Base-by-base conservation (phyloP, 2,888 invertebrate genomes). In the Mythimna ferrago region DNA sequence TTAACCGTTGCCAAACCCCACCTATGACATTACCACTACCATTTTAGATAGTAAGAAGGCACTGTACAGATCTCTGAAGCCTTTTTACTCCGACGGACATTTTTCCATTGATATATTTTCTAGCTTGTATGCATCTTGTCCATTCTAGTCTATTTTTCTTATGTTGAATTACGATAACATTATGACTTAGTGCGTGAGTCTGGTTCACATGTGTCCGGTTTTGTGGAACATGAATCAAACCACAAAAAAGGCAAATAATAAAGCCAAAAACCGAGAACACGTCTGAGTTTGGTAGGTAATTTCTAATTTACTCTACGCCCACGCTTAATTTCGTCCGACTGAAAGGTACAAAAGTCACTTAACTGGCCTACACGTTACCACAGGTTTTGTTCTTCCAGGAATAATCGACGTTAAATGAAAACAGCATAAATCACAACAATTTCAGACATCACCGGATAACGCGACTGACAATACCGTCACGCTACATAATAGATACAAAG, bases 381-480 rank as follows among this genome's bases (percentile, higher is more conserved):
- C 66, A 61, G 38, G 64, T 63, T 66, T 61, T 67, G 63, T 78
- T 71, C 64, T 74, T 61, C 76, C 60, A 44, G 71, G 71, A 76
- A 79, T 71, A 48, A 71, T 56, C 44, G 38, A 80, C 19, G 80
- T 53, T 38, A 70, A 76, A 64, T 80, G 76, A 65, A 80, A 66
- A 78, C 78, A 80, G 66, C 63, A 58, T 64, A 41, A 80, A 66
- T 63, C 66, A 70, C 56, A 80, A 80, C 81, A 79, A 41, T 76
- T 76, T 79, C 66, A 64, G 60, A 64, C 71, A 64, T 63, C 21
- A 80, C 76, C 71, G 78, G 81, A 76, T 76, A 71, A 64, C 60
- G 71, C 51, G 60, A 57, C 63, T 57, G 66, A 76, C 60, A 80
- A 80, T 71, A 71, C 66, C 32, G 61, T 51, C 51, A 57, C 38